Percentiles rank a stretch among this genome's conserved stretches.
Evolutionary conservation across 2,113 vertebrate genomes (phyloP).

Genomic region (Rhinolophus ferrumequinum): DNA sequence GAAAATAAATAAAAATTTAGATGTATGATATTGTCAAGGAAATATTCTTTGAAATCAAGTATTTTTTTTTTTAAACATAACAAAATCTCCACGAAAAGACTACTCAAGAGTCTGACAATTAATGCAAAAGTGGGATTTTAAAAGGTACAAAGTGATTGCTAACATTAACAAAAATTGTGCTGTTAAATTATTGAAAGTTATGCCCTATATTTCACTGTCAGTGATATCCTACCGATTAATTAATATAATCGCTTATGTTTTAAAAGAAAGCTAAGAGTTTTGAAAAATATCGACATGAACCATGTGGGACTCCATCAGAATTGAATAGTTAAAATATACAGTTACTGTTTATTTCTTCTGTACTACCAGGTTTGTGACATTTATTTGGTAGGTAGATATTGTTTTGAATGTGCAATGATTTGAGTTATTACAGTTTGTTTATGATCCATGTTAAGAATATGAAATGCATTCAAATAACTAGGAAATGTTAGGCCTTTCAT

Average conservation of each 20-base stretch:
- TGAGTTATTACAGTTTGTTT: constrained; percentile 76
- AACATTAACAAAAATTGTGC: constrained; percentile 36
- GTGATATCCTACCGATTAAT: constrained; percentile 53
- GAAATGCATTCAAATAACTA: constrained; percentile 74
- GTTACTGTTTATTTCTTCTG: constrained; percentile 71
- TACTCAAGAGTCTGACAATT: constrained; percentile 43
- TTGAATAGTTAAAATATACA: constrained; percentile 54
- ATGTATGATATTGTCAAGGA: constrained; percentile 60
- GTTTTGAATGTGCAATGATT: constrained; percentile 73
- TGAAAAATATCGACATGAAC: constrained; percentile 50
- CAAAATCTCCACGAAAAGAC: constrained; percentile 50
- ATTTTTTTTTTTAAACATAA: constrained; percentile 33
- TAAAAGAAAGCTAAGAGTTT: constrained; percentile 65
- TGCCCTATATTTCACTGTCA: constrained; percentile 47
- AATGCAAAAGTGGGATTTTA: constrained; percentile 42
- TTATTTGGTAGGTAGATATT: constrained; percentile 73
- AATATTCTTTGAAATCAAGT: constrained; percentile 60
- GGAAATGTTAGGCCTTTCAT: constrained; percentile 81
- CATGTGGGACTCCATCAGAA: constrained; percentile 52
- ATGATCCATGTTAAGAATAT: constrained; percentile 72
- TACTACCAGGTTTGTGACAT: constrained; percentile 68
- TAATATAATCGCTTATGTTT: constrained; percentile 64
- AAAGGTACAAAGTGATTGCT: constrained; percentile 52
- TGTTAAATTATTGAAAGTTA: constrained; percentile 57
- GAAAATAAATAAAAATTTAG: constrained; percentile 77